Conservation (phyloP, 1,140 invertebrate genomes). For the Heterodera schachtii region DNA sequence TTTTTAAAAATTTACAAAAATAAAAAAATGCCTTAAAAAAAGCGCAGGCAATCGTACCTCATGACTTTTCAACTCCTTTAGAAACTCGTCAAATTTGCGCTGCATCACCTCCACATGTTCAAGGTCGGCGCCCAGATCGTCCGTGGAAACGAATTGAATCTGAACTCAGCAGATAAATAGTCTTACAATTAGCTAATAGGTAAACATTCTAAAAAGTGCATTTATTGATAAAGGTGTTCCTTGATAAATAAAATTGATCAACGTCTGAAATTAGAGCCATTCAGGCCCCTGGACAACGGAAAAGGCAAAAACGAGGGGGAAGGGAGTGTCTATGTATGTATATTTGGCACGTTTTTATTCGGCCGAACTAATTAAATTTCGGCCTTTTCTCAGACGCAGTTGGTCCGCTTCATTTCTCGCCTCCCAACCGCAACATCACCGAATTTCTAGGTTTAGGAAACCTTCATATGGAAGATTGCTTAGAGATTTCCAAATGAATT, state of each 20-base stretch:
- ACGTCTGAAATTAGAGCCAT: no score
- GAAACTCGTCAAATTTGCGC: constrained; percentile 98
- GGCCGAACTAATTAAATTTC: not conserved
- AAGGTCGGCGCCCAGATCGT: constrained; percentile 94
- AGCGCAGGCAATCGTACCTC: not conserved
- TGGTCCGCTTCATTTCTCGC: no score
- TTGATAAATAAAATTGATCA: no score
- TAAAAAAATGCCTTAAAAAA: not conserved
- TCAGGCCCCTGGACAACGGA: not conserved
- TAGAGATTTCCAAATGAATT: no score
- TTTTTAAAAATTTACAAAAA: not conserved
- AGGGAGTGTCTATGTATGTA: no score
- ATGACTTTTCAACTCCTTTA: constrained; percentile 73
- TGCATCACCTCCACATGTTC: constrained; percentile 98
- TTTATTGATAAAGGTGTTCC: no score
- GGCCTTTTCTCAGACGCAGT: no score
- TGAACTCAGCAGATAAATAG: constrained; percentile 61
- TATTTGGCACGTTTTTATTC: not conserved
- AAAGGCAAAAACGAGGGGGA: not conserved
- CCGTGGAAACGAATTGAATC: constrained; percentile 91
- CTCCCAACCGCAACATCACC: no score
- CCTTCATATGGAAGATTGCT: no score
- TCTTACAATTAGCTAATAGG: no score
- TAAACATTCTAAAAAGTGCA: not conserved
- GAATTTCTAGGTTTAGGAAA: no score